Evolutionary conservation across 2,888 invertebrate species (phyloP).

Genomic region (Erebia palarica): DNA sequence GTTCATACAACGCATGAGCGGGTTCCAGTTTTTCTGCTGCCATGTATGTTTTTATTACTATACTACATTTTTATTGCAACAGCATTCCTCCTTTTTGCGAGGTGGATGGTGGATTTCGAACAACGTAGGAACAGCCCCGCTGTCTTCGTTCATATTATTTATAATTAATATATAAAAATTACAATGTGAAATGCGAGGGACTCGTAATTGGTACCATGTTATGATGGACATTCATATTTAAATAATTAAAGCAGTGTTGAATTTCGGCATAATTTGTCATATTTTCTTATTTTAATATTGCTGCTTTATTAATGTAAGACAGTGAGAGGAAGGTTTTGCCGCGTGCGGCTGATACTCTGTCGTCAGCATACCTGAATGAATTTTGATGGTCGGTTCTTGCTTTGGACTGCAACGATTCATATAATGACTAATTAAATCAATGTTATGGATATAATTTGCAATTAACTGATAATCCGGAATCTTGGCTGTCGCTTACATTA

Average conservation of each 20-base stretch:
- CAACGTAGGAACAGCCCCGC: not conserved
- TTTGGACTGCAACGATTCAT: constrained; percentile 16
- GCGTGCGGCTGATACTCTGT: constrained; percentile 43
- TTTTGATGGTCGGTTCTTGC: constrained; percentile 22
- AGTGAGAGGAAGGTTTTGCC: constrained; percentile 50
- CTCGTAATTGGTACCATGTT: constrained; percentile 60
- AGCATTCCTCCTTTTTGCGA: constrained; percentile 63
- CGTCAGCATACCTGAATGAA: constrained; percentile 37
- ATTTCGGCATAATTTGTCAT: constrained; percentile 61
- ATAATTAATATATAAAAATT: constrained; percentile 67
- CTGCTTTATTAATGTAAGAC: constrained; percentile 52
- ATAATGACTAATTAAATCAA: constrained; percentile 31
- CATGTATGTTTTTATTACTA: constrained; percentile 51
- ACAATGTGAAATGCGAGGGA: constrained; percentile 39
- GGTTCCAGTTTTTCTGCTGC: constrained; percentile 64
- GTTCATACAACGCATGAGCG: constrained; percentile 71
- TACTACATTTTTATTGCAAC: constrained; percentile 63
- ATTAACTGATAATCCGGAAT: constrained; percentile 26
- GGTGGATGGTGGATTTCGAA: constrained; percentile 16
- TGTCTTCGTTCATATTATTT: constrained; percentile 42
- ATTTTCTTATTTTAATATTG: constrained; percentile 56
- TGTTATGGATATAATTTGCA: constrained; percentile 29
- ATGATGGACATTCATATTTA: constrained; percentile 56
- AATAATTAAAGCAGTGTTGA: constrained; percentile 54
- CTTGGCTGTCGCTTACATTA: constrained; percentile 12